Evolutionary conservation across 37 sponge, comb jelly and placozoan species (phyloP), one percentile per base, ranked within the genome.

Genomic region (Petrosia ficiformis): DNA sequence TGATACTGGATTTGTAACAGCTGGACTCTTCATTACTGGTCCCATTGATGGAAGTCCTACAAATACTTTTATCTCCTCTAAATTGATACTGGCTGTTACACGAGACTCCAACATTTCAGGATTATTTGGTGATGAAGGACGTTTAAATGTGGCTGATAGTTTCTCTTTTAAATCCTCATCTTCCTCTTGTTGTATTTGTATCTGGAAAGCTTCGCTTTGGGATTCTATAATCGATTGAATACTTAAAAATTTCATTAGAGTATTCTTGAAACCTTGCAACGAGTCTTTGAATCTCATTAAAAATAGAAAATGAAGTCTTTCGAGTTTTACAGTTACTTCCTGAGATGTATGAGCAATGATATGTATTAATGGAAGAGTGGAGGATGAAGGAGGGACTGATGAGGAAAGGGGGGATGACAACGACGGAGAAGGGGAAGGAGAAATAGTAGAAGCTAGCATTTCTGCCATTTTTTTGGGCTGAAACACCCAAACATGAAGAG

Each of bases 221-320:
- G 70, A 40, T 6, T 28, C 22, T 16, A 68, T 39, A 14, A 68
- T 4, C 8, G 70, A 34, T 11, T 48, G 44, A 28, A 75, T 29
- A 2, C 68, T 39, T 74, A 87, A 70, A 1, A 80, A 77, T 39
- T 64, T 61, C 74, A 75, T 79, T 14, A 83, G 43, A 0, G 70
- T 32, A 41, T 6, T 54, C 52, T 84, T 75, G 48, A 89, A 84
- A 8, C 54, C 26, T 8, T 56, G 75, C 58, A 89, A 69, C 4
- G 90, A 89, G 26, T 89, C 90, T 52, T 84, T 84, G 24, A 89
- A 67, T 38, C 84, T 30, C 71, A 89, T 57, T 3, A 89, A 30
- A 21, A 83, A 84, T 31, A 89, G 73, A 14, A 89, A 52, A 44
- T 90, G 84, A n/a, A 74, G 71, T 42, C 79, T 44, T 14, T 81